phyloP scores from a whole-genome alignment of 2,797 vertebrate genomes.

The Poeciliopsis gracilis region DNA sequence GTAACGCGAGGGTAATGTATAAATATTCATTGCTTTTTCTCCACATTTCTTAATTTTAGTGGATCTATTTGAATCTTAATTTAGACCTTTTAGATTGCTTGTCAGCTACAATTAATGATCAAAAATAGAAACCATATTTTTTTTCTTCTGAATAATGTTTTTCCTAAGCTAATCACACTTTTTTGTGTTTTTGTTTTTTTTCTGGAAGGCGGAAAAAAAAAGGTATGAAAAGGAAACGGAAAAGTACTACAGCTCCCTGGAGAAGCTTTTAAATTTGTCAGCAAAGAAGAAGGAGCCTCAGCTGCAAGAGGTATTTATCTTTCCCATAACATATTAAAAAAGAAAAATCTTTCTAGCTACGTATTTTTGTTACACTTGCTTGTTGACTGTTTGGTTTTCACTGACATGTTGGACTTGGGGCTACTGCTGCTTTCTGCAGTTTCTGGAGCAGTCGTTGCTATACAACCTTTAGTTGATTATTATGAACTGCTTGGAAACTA shows the following conservation, averaged over 20 bases:
- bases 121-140: not conserved
- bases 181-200: not conserved
- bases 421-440: not conserved
- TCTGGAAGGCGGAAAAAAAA: slow-evolving; percentile 91
- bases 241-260: slow-evolving; percentile 95
- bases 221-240: slow-evolving; percentile 98
- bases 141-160: not conserved
- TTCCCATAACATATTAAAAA: not conserved
- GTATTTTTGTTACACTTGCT: not conserved
- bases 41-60: not conserved
- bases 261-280: slow-evolving; percentile 96
- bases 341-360: not conserved
- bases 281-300: slow-evolving; percentile 98
- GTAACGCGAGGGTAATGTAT: slow-evolving; percentile 89
- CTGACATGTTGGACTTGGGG: not conserved
- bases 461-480: too few species aligned
- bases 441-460: too few species aligned
- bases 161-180: not conserved
- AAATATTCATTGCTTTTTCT: slow-evolving; percentile 27
- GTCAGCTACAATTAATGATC: not conserved
- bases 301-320: slow-evolving; percentile 90
- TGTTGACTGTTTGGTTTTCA: not conserved
- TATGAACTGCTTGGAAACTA: slow-evolving; percentile 1
- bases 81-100: not conserved
- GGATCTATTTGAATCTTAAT: not conserved